A percentile compares a stretch with the other conserved stretches of the same genome.
phyloP scores from a whole-genome alignment of 2,113 vertebrate species.

The Forbesichthys agassizii region DNA sequence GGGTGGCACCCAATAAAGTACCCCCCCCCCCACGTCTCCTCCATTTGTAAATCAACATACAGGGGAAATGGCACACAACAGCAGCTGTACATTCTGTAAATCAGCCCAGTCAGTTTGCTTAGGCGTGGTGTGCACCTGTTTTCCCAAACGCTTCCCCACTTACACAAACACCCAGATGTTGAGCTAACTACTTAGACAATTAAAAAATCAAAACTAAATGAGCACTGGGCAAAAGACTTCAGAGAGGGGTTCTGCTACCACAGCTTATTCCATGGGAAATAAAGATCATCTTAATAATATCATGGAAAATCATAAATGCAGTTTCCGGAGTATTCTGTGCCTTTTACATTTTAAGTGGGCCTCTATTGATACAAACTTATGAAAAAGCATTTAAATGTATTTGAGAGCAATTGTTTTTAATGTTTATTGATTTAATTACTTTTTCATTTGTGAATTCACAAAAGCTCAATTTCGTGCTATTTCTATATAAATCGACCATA shows the following conservation, averaged over 20 bases:
- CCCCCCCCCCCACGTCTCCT: neutral
- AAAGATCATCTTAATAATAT: neutral
- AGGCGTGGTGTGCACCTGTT: constrained; percentile 8
- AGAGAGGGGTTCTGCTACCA: neutral
- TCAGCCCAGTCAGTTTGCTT: constrained; percentile 6
- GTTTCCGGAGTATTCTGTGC: neutral
- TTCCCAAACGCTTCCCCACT: constrained; percentile 3
- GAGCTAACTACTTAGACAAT: neutral
- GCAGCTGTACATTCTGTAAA: constrained; percentile 12
- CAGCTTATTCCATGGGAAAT: neutral
- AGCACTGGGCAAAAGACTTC: neutral
- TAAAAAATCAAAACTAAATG: neutral
- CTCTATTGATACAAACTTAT: neutral
- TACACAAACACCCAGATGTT: constrained; percentile 8
- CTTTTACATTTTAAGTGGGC: neutral
- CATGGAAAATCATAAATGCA: neutral
- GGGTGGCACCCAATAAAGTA: neutral
- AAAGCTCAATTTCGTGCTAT: neutral
- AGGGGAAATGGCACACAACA: neutral
- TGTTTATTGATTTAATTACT: neutral
- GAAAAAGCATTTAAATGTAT: neutral
- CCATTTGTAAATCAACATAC: neutral
- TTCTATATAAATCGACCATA: too few species aligned
- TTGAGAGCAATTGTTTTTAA: neutral
- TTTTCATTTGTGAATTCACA: neutral